These are phyloP conservation scores for Nemapogon koenigi DNA, from an alignment of 2,888 invertebrate genomes.

Conservation along the genomic window DNA sequence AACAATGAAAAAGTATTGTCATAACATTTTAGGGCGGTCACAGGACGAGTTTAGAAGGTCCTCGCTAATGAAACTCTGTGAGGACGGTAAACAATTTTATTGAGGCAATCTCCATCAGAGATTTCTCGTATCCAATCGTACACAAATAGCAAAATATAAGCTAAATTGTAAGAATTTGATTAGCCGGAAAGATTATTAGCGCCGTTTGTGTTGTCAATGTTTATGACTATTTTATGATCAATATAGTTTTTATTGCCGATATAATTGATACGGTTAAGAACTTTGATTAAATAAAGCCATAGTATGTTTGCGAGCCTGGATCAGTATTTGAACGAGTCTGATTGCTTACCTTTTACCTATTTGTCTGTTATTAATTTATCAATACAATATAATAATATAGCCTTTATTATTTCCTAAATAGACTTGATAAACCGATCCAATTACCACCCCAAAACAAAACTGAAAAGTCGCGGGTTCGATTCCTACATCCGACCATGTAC, in stretches of 20 bases:
- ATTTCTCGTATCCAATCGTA: conserved; percentile 6
- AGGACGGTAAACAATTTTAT: conserved; percentile 52
- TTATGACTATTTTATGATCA: conserved; percentile 54
- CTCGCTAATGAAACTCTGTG: conserved; percentile 36
- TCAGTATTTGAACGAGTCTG: no score
- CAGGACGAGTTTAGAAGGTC: conserved; percentile 21
- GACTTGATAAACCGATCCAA: no score
- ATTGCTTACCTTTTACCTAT: no score
- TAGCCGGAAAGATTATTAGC: conserved; percentile 51
- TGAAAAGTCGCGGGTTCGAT: no score
- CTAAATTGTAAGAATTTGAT: conserved; percentile 26
- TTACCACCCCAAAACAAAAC: no score
- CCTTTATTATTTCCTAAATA: no score
- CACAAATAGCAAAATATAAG: conserved; percentile 3
- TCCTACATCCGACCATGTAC: no score
- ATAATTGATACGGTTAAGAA: conserved; percentile 46
- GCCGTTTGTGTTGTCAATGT: conserved; percentile 60
- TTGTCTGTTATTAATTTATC: no score
- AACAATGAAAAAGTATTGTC: no score
- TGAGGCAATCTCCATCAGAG: conserved; percentile 34
- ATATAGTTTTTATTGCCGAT: conserved; percentile 52
- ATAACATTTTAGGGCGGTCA: conserved; percentile 1
- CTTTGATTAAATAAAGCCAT: conserved; percentile 55
- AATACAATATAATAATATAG: no score
- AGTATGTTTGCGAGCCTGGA: no score